Conservation (phyloP, 1,140 invertebrate species). For the Kradibia gibbosae region DNA sequence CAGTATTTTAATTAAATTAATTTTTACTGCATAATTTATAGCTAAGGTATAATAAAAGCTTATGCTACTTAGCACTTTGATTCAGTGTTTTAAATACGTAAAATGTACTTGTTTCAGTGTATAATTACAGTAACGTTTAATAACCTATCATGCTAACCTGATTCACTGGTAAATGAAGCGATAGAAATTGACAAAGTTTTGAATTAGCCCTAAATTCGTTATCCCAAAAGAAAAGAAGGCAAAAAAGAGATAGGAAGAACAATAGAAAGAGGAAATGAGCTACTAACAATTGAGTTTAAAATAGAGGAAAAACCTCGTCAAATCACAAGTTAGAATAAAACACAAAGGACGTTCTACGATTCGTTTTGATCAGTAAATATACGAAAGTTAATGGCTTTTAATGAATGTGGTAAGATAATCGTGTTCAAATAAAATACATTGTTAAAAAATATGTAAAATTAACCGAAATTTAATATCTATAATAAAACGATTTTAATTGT, state of each 20-base stretch:
- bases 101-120: too few species aligned
- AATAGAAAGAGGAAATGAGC: neutral
- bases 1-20: too few species aligned
- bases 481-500: too few species aligned
- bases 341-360: slow-evolving; percentile 10
- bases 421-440: too few species aligned
- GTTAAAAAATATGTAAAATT: too few species aligned
- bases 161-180: neutral
- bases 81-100: too few species aligned
- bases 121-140: too few species aligned
- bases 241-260: neutral
- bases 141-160: slow-evolving; percentile 20
- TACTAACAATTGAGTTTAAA: slow-evolving; percentile 31
- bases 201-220: neutral
- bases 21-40: too few species aligned
- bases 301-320: slow-evolving; percentile 34
- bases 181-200: slow-evolving; percentile 28
- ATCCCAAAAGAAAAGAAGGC: neutral
- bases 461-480: too few species aligned
- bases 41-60: too few species aligned
- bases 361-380: slow-evolving; percentile 21
- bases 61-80: too few species aligned
- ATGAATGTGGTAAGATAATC: too few species aligned
- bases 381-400: slow-evolving; percentile 36
- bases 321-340: slow-evolving; percentile 28